These are phyloP conservation scores for Myrmophylax atrothorax DNA, from an alignment of 2,113 vertebrate species.

Conservation along the genomic window DNA sequence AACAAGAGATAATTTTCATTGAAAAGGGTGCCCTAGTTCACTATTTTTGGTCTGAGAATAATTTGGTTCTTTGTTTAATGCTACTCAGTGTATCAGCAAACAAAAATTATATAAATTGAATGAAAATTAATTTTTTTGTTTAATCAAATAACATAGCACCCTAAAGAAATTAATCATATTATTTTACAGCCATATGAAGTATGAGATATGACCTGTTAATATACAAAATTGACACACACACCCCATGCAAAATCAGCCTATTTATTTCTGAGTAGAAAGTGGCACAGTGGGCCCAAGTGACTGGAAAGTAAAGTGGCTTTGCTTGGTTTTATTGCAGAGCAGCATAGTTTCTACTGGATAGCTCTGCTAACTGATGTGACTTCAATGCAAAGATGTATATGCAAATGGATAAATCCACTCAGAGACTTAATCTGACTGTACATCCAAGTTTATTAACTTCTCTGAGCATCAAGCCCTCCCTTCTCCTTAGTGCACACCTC, in stretches of 20 bases:
- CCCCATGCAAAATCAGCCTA: not conserved
- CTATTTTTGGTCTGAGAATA: constrained; percentile 58
- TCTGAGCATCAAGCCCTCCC: not conserved
- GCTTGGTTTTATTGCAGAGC: not conserved
- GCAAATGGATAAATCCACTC: not conserved
- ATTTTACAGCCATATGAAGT: not conserved
- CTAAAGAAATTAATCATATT: not conserved
- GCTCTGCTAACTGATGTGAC: not conserved
- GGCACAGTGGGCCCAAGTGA: not conserved
- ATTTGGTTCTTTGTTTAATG: constrained; percentile 48
- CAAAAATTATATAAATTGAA: constrained; percentile 8
- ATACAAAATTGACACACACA: not conserved
- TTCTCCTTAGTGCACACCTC: not conserved
- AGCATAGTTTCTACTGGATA: not conserved
- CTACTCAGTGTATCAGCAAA: constrained; percentile 17
- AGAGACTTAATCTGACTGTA: not conserved
- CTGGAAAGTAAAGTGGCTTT: not conserved
- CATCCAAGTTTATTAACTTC: not conserved
- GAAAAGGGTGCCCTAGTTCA: constrained; percentile 53
- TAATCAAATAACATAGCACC: not conserved
- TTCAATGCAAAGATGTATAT: not conserved
- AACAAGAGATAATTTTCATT: constrained; percentile 55
- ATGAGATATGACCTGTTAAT: not conserved
- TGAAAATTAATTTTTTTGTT: not conserved
- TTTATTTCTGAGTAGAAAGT: not conserved